A percentile compares a stretch with the other conserved stretches of the same genome.
phyloP scores from a whole-genome alignment of 2,888 invertebrate species.

The Epinotia brunnichana region DNA sequence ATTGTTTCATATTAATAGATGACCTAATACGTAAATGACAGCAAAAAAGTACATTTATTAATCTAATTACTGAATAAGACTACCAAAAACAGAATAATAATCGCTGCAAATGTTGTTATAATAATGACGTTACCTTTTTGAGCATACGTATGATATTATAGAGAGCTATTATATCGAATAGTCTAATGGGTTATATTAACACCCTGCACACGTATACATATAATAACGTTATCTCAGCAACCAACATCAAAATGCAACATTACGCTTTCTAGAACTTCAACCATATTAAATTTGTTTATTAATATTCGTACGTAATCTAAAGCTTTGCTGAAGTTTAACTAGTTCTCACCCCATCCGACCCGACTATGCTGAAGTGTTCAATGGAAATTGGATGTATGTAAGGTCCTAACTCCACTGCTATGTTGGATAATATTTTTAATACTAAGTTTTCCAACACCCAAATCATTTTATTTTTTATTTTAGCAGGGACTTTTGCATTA shows the following conservation, averaged over 20 bases:
- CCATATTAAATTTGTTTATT: conserved; percentile 1
- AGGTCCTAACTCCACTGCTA: not conserved
- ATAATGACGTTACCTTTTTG: not conserved
- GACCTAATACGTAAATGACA: too few relatives aligned
- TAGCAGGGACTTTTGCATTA: not conserved
- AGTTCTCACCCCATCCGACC: conserved; percentile 8
- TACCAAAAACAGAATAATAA: not conserved
- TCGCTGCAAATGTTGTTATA: too few relatives aligned
- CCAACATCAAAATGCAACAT: not conserved
- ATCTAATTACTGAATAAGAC: not conserved
- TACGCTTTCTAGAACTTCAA: not conserved
- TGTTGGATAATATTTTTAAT: too few relatives aligned
- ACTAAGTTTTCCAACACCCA: too few relatives aligned
- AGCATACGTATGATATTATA: not conserved
- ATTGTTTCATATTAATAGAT: too few relatives aligned
- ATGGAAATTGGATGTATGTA: conserved; percentile 15
- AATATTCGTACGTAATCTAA: conserved; percentile 23
- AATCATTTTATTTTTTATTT: too few relatives aligned
- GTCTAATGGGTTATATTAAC: not conserved
- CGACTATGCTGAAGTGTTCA: conserved; percentile 1
- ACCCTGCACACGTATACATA: not conserved
- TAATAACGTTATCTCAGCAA: not conserved
- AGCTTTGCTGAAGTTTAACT: conserved; percentile 24
- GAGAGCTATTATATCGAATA: not conserved
- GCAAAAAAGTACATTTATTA: not conserved